Base-by-base conservation (phyloP, 1,140 invertebrate species). In the Aphidius ervi region DNA sequence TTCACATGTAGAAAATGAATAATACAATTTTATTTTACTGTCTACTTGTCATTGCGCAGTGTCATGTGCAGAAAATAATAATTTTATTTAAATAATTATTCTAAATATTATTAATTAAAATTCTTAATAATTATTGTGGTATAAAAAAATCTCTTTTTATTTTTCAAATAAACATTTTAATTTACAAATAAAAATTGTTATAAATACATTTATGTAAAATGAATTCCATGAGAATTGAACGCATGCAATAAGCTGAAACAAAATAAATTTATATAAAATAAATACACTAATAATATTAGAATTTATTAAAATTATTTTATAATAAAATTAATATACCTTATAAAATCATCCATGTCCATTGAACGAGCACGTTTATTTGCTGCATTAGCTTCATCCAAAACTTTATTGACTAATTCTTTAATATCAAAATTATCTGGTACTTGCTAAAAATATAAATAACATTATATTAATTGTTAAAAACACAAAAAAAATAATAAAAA, bases 271-370 rank as follows among this genome's bases (percentile, higher is more conserved):
- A 31, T 6, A 64, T 59, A 61, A 62, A 66, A 63, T 45, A 62
- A 46, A 47, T 58, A 56, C 37, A 41, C 49, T 48, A 31, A 1
- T 3, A 4, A 31, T 4, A n/a, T 16, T 42, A 37, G 56, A 20
- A 23, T 41, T 39, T 5, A 37, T 43, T 68, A 61, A 63, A 62
- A 64, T 61, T 47, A 9, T 43, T 48, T 49, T 45, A 46, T 43
- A 46, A 48, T 42, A 49, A 61, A 62, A 73, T 74, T 78, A 31
- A 31, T 31, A 31, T 82, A 88, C 85, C 84, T 82, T 70, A 98
- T 88, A 80, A 99, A 99, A 73, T 99, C 95, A 82, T 99, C 96
- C 65, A 95, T 89, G 70, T 97, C 94, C 95, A 99, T 95, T 4
- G 86, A 89, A 73, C 97, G 84, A 2, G 97, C 92, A 74, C 97